These are phyloP conservation scores for Phaetusa simplex DNA, from an alignment of 2,113 vertebrate genomes.

Conservation along the genomic window DNA sequence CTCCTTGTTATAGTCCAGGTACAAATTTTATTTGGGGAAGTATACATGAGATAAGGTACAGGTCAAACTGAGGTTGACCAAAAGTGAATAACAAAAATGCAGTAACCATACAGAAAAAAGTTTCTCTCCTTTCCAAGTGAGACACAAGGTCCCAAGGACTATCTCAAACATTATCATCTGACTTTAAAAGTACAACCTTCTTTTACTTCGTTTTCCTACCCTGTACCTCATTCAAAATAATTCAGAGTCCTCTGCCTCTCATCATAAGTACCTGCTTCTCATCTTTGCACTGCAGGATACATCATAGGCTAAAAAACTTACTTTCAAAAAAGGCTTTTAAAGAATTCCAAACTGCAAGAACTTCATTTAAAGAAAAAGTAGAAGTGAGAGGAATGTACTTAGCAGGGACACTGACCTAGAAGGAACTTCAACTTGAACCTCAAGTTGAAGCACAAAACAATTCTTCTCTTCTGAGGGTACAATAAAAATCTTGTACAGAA, in stretches of 20 bases:
- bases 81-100: neutral
- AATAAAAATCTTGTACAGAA: neutral
- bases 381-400: slow-evolving; percentile 48
- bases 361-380: slow-evolving; percentile 42
- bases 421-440: slow-evolving; percentile 44
- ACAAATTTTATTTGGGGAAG: neutral
- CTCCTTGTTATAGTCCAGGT: neutral
- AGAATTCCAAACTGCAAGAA: slow-evolving; percentile 40
- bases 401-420: slow-evolving; percentile 52
- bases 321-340: slow-evolving; percentile 31
- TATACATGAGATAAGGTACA: neutral
- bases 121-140: neutral
- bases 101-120: neutral
- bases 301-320: slow-evolving; percentile 40
- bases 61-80: neutral
- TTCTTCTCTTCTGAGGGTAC: slow-evolving; percentile 16
- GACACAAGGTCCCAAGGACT: neutral
- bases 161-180: neutral
- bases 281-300: slow-evolving; percentile 22
- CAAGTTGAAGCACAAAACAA: slow-evolving; percentile 29
- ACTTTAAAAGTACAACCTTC: neutral
- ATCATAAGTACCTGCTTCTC: slow-evolving; percentile 23
- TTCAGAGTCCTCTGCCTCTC: slow-evolving; percentile 3
- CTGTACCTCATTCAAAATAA: neutral
- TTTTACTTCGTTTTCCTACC: neutral